Base-by-base conservation (phyloP, 2,113 vertebrate genomes). In the Phyllostomus discolor region DNA sequence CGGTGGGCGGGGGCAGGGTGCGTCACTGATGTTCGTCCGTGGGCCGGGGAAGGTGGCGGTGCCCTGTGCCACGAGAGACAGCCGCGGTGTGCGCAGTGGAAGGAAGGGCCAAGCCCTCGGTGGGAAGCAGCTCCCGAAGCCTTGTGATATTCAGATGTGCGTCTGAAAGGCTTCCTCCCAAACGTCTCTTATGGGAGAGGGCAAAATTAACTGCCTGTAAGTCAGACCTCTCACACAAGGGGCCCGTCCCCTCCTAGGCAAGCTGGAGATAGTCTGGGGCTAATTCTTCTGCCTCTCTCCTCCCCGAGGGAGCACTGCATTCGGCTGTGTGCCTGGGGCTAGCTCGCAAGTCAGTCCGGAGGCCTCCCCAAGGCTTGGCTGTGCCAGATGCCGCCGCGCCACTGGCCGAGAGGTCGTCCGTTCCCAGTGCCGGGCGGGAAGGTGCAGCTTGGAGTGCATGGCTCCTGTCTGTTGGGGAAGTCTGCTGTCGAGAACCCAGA, bases 121-220 rank as follows among this genome's bases (percentile, higher is more conserved):
- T 88, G 76, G 76, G 88, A 95, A 95, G n/a, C 33, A 62, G 90
- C 35, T 79, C 43, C 48, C 35, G 8, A 86, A 90, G 62, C 54
- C 90, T 72, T 28, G 38, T 0, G 1, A 19, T 80, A 88, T 86
- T 96, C 85, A 94, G 52, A 80, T 72, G 43, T 64, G 33, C 0
- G 0, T 62, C 89, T 52, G 72, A 92, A 95, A 80, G 48, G 10
- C 96, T 92, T 90, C 73, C 91, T 92, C 3, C 7, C 87, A 76
- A 95, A 90, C 33, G n/a, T 80, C 81, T 85, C 76, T 31, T n/a
- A 4, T 90, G 1, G 5, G 50, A 92, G 69, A 92, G 62, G 93
- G 80, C 70, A 88, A 87, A 93, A 96, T 88, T 93, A 96, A 96
- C 88, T 94, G 87, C 43, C 46, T 52, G 90, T 88, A 95, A 93